phyloP scores from a whole-genome alignment of 2,797 vertebrate genomes.

The Ambastaia sidthimunki region DNA sequence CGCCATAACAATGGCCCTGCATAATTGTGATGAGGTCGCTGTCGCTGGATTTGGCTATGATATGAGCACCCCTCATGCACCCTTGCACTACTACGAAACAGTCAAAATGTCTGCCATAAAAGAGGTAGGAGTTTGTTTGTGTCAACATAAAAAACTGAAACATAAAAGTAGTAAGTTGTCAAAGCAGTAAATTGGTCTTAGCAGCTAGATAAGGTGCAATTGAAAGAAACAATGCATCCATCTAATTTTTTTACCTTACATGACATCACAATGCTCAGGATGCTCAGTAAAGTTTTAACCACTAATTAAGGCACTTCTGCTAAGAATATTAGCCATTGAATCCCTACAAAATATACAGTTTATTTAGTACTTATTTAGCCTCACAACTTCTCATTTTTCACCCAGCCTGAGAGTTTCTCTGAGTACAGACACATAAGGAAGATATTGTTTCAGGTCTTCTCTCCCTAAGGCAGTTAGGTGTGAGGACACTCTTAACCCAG shows the following conservation, averaged over 20 bases:
- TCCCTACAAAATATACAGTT: neutral
- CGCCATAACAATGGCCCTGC: slow-evolving; percentile 98
- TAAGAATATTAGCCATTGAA: neutral
- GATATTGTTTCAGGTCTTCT: slow-evolving; percentile 35
- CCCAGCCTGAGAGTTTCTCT: too few relatives aligned
- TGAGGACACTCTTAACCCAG: slow-evolving; percentile 25
- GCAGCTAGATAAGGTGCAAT: too few relatives aligned
- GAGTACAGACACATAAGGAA: slow-evolving; percentile 41
- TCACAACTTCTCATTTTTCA: neutral
- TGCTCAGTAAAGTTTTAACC: too few relatives aligned
- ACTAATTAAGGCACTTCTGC: too few relatives aligned
- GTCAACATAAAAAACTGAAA: neutral
- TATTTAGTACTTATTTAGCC: neutral
- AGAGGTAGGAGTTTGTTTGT: slow-evolving; percentile 80
- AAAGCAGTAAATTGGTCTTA: too few relatives aligned
- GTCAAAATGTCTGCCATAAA: slow-evolving; percentile 98
- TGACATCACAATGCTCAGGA: too few relatives aligned
- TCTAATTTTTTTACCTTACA: too few relatives aligned
- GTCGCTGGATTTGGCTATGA: slow-evolving; percentile 98
- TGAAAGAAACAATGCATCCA: too few relatives aligned
- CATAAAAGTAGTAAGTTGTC: too few relatives aligned
- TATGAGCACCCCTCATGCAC: slow-evolving; percentile 92
- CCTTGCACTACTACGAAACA: slow-evolving; percentile 95
- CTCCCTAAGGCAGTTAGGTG: neutral
- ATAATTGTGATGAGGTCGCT: slow-evolving; percentile 97